Base-by-base conservation (phyloP, 2,113 vertebrate species). In the Calidris pugnax region DNA sequence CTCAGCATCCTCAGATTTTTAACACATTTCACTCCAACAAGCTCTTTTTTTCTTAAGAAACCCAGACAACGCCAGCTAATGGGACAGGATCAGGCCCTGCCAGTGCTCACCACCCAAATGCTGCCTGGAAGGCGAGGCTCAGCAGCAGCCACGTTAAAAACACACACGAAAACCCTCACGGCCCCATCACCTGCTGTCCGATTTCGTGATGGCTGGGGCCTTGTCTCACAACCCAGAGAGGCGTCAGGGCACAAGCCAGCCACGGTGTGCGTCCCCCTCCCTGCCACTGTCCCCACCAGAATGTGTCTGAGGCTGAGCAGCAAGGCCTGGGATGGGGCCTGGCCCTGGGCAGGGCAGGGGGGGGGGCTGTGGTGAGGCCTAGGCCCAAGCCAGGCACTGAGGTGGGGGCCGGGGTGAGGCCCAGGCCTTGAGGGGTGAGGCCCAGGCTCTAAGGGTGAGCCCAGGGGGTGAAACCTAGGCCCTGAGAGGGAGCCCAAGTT, bases 21-120 rank as follows among this genome's bases (percentile, higher is more conserved):
- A 56, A 0, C 4, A 0, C 1, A 1, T 26, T 19, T 64, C 26
- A 2, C 39, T 47, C 28, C 39, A 16, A 0, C 73, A 24, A 24
- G 17, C 59, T 39, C 19, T 37, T 2, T 1, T n/a, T 41, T 43
- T 35, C 62, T 15, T 1, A 1, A 9, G 26, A 5, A 6, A 12
- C 4, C 13, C 0, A 7, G 47, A 7, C 39, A 10, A 2, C 2
- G 5, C 6, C 13, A 1, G 45, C 13, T 21, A 6, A 13, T 1
- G 62, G 60, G 45, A 8, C 45, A 12, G 55, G 7, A 6, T 0
- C 14, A 8, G 15, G 27, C 67, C 37, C 55, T 4, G 17, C 77
- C 15, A 4, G 5, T 17, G 45, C 53, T 17, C 37, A 7, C 16
- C 33, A 14, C 7, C 4, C 55, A 4, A 8, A 13, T 27, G 10